These are phyloP conservation scores for Mustela nigripes DNA, from an alignment of 2,113 vertebrate species.

Conservation along the genomic window DNA sequence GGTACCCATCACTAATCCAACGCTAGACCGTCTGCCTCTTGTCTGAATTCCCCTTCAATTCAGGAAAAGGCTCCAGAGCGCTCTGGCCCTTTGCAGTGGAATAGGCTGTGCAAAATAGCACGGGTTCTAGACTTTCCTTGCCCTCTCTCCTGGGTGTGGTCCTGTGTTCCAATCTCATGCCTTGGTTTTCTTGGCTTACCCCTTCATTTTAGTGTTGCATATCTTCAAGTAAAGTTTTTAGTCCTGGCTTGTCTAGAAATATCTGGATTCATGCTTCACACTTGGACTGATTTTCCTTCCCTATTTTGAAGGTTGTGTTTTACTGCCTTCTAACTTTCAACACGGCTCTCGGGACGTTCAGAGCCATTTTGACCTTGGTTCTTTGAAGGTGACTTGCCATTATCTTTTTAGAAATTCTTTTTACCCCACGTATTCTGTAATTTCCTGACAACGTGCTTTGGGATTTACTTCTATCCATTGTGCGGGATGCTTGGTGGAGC, in stretches of 20 bases:
- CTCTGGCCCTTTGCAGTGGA: too few relatives aligned
- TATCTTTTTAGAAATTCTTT: constrained; percentile 31
- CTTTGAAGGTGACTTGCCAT: constrained; percentile 29
- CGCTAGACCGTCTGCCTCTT: neutral
- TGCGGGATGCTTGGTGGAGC: neutral
- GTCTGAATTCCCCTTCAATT: neutral
- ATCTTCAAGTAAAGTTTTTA: neutral
- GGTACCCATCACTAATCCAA: neutral
- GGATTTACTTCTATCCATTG: neutral
- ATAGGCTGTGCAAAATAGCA: neutral
- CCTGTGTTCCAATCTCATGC: neutral
- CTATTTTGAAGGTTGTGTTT: neutral
- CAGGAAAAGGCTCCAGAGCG: neutral
- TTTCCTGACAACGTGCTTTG: neutral
- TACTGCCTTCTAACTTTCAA: neutral
- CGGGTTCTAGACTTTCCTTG: neutral
- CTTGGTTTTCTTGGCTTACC: neutral
- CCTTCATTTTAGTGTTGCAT: neutral
- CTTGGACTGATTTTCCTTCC: neutral
- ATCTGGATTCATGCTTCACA: neutral
- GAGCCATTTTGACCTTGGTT: neutral
- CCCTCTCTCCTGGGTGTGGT: neutral
- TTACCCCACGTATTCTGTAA: constrained; percentile 2
- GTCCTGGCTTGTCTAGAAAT: neutral
- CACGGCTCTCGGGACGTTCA: neutral